These are phyloP conservation scores for Aspidiotus rigidus DNA, from an alignment of 2,888 invertebrate genomes.

Conservation along the genomic window DNA sequence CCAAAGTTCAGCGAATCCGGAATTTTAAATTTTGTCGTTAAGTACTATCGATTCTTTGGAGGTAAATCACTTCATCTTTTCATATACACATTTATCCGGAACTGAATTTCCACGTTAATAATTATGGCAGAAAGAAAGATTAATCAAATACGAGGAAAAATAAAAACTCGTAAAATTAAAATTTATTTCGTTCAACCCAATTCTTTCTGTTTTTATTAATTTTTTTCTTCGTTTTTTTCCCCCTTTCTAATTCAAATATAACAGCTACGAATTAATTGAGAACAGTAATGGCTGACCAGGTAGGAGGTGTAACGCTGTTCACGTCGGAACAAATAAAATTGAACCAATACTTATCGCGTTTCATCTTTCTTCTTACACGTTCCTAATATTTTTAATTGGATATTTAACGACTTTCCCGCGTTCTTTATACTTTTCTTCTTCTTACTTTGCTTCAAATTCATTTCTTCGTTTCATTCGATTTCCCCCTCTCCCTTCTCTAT, in stretches of 20 bases:
- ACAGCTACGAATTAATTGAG: constrained; percentile 1
- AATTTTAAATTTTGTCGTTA: too few species aligned
- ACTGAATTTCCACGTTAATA: too few species aligned
- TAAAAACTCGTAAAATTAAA: neutral
- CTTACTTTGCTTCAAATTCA: neutral
- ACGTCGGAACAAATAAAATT: neutral
- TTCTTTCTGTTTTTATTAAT: neutral
- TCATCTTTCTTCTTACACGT: neutral
- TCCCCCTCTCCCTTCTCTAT: too few species aligned
- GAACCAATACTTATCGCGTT: constrained; percentile 12
- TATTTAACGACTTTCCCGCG: constrained; percentile 10
- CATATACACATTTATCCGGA: too few species aligned
- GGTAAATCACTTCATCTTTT: too few species aligned
- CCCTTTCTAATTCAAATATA: neutral
- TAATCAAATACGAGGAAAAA: neutral
- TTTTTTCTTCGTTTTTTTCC: neutral
- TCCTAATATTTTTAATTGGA: constrained; percentile 15
- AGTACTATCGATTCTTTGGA: too few species aligned
- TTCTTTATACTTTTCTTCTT: neutral
- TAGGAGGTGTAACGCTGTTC: neutral
- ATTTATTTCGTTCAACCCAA: too few species aligned
- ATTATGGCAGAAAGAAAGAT: neutral
- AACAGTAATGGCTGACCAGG: neutral
- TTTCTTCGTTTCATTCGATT: too few species aligned
- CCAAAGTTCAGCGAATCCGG: too few species aligned